Evolutionary conservation across 1,140 invertebrate genomes (phyloP).

Genomic region (Acromyrmex echinatior): DNA sequence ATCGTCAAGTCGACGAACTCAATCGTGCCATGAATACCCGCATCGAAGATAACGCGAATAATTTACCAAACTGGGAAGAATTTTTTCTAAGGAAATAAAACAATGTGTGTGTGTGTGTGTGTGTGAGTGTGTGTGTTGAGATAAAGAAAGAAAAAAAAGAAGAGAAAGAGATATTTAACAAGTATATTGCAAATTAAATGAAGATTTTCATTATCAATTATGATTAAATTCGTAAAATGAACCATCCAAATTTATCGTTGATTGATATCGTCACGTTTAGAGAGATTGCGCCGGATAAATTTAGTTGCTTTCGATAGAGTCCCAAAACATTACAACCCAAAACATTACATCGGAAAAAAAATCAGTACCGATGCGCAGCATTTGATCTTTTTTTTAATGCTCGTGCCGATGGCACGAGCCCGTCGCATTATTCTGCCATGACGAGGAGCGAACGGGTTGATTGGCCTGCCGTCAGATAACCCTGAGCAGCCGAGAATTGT

Average conservation of each 20-base stretch:
- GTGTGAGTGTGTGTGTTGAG: neutral
- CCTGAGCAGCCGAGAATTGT: slow-evolving; percentile 80
- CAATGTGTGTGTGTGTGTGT: no score
- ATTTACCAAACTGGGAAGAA: slow-evolving; percentile 22
- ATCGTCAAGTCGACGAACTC: slow-evolving; percentile 18
- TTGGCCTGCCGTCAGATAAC: slow-evolving; percentile 82
- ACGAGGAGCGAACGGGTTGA: slow-evolving; percentile 75
- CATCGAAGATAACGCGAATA: slow-evolving; percentile 22
- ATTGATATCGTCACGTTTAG: neutral
- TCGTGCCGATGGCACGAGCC: slow-evolving; percentile 30
- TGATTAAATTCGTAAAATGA: neutral
- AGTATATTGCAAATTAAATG: neutral
- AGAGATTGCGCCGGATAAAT: neutral
- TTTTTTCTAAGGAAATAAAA: slow-evolving; percentile 3
- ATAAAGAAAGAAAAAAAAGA: neutral
- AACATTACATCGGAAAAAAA: neutral
- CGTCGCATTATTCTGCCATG: slow-evolving; percentile 59
- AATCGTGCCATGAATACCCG: slow-evolving; percentile 25
- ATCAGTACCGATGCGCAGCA: neutral
- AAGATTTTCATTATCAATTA: neutral
- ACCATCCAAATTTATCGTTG: neutral
- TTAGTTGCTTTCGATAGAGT: neutral
- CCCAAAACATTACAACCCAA: neutral
- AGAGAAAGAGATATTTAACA: neutral
- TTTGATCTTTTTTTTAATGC: slow-evolving; percentile 17